Conservation (phyloP, 2,797 vertebrate genomes). For the Hydrocynus forskahlii region DNA sequence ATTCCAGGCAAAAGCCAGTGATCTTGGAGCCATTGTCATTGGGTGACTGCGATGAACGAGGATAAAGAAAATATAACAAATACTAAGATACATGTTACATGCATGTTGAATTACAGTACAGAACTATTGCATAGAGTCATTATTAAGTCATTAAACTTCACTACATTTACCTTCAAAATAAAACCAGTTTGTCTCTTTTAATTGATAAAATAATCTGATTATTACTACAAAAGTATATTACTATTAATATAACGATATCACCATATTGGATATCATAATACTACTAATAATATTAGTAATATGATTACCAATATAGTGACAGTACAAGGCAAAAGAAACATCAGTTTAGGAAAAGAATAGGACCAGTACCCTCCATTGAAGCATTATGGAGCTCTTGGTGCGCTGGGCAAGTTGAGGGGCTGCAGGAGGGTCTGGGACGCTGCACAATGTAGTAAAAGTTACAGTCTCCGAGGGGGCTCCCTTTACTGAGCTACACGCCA, state of each 20-base stretch:
- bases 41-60: constrained; percentile 71
- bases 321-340: not conserved
- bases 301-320: not conserved
- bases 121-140: no score
- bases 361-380: constrained; percentile 78
- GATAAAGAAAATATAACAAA: not conserved
- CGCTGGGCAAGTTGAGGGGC: constrained; percentile 74
- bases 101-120: no score
- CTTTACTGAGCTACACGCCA: constrained; percentile 72
- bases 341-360: not conserved
- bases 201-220: no score
- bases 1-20: constrained; percentile 81
- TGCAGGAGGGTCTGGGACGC: constrained; percentile 77
- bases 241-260: no score
- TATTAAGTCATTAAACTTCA: no score
- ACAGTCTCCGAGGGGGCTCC: constrained; percentile 74
- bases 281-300: no score
- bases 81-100: not conserved
- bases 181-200: no score
- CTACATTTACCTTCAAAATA: no score
- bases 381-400: constrained; percentile 78
- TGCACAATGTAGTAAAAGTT: constrained; percentile 78
- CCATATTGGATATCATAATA: no score
- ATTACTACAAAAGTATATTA: no score
- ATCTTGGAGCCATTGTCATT: constrained; percentile 84